Percentiles rank a stretch among this genome's conserved stretches.
phyloP scores from a whole-genome alignment of 2,113 vertebrate species.

The Eurystomus gularis region DNA sequence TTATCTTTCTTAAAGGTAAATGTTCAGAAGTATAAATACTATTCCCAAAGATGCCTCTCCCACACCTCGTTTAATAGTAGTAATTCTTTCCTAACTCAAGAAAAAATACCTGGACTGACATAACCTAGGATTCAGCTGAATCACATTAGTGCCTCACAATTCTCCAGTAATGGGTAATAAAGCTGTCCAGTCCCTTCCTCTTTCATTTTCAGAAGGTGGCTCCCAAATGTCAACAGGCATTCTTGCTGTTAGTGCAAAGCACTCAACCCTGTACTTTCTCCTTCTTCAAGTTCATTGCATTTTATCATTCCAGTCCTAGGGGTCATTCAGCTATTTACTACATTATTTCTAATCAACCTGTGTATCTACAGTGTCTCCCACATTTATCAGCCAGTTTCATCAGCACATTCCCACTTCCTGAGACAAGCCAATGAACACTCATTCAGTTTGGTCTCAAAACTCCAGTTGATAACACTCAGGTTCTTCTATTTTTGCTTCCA shows the following conservation, averaged over 20 bases:
- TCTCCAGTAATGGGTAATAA: background rate
- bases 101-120: background rate
- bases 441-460: background rate
- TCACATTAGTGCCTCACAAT: background rate
- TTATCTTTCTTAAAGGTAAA: background rate
- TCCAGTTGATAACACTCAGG: background rate
- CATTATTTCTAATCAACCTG: background rate
- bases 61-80: background rate
- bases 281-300: background rate
- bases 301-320: background rate
- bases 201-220: background rate
- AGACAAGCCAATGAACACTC: background rate
- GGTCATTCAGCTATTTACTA: background rate
- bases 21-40: background rate
- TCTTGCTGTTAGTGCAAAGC: background rate
- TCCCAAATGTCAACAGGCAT: background rate
- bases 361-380: background rate
- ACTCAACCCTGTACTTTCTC: background rate
- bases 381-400: background rate
- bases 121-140: background rate
- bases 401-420: background rate
- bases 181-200: background rate
- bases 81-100: background rate
- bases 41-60: background rate
- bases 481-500: background rate